Percentiles rank a stretch among this genome's conserved stretches.
Conservation (phyloP, 2,888 invertebrate species). For the Drosophila kokeensis region DNA sequence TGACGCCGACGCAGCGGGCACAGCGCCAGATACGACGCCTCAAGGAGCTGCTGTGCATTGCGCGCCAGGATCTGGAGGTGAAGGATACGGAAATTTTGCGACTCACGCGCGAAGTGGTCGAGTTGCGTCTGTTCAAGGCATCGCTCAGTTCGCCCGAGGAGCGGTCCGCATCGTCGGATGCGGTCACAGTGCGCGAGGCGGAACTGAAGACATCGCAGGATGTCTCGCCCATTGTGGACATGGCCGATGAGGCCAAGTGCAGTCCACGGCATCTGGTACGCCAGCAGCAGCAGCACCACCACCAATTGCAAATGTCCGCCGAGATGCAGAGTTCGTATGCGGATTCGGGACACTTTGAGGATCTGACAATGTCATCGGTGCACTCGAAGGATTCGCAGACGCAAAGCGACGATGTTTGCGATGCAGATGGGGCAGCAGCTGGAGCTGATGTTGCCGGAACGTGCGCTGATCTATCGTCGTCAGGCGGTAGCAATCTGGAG, state of each 20-base stretch:
- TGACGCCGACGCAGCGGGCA: slow-evolving; percentile 95
- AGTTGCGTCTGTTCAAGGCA: slow-evolving; percentile 92
- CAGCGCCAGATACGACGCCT: slow-evolving; percentile 92
- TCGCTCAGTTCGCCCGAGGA: slow-evolving; percentile 92
- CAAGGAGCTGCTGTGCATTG: slow-evolving; percentile 89
- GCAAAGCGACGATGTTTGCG: slow-evolving; percentile 84
- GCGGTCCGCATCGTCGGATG: slow-evolving; percentile 91
- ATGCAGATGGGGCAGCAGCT: slow-evolving; percentile 31
- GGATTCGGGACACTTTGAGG: slow-evolving; percentile 95
- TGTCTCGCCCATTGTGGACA: slow-evolving; percentile 86
- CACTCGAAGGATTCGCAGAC: slow-evolving; percentile 89
- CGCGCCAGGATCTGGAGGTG: slow-evolving; percentile 91
- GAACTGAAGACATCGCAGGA: slow-evolving; percentile 87
- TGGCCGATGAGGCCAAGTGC: slow-evolving; percentile 85
- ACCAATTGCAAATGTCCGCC: slow-evolving; percentile 70
- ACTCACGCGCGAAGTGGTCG: slow-evolving; percentile 92
- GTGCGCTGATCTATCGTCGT: slow-evolving; percentile 20
- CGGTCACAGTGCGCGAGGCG: slow-evolving; percentile 90
- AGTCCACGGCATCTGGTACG: slow-evolving; percentile 83
- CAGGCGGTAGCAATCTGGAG: slow-evolving; percentile 76
- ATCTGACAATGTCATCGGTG: slow-evolving; percentile 90
- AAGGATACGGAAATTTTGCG: slow-evolving; percentile 92
- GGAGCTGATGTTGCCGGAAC: slow-evolving; percentile 26
- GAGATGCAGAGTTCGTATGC: slow-evolving; percentile 92
- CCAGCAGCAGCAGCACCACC: slow-evolving; percentile 56